Conservation (phyloP, 2,888 invertebrate species). For the Noctua janthe region DNA sequence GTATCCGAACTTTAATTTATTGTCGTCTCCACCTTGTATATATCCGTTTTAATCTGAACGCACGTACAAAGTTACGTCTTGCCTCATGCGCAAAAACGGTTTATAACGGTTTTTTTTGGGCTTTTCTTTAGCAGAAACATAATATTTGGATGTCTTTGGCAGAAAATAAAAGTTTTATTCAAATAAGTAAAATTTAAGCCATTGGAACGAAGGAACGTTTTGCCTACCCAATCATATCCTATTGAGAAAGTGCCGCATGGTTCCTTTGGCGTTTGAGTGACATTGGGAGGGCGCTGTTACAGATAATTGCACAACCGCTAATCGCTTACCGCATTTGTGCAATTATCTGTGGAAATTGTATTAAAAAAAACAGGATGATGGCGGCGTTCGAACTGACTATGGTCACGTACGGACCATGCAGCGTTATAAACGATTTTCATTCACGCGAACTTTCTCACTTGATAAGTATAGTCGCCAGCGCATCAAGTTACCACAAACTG, state of each 20-base stretch:
- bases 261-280: not conserved
- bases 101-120: not conserved
- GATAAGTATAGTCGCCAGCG: too few species aligned
- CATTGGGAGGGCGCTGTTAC: not conserved
- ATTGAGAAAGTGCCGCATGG: not conserved
- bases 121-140: not conserved
- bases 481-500: too few species aligned
- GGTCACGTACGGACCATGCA: too few species aligned
- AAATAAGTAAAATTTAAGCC: not conserved
- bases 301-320: too few species aligned
- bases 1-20: too few species aligned
- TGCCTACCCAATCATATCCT: not conserved
- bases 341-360: not conserved
- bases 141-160: too few species aligned
- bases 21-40: too few species aligned
- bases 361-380: not conserved
- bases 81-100: not conserved
- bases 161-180: not conserved
- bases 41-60: not conserved
- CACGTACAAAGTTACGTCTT: conserved; percentile 12
- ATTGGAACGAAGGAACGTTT: not conserved
- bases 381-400: too few species aligned
- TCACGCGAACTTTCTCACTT: too few species aligned
- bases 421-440: too few species aligned
- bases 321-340: not conserved